phyloP scores from a whole-genome alignment of 1,140 invertebrate species.

The Mercenaria mercenaria region DNA sequence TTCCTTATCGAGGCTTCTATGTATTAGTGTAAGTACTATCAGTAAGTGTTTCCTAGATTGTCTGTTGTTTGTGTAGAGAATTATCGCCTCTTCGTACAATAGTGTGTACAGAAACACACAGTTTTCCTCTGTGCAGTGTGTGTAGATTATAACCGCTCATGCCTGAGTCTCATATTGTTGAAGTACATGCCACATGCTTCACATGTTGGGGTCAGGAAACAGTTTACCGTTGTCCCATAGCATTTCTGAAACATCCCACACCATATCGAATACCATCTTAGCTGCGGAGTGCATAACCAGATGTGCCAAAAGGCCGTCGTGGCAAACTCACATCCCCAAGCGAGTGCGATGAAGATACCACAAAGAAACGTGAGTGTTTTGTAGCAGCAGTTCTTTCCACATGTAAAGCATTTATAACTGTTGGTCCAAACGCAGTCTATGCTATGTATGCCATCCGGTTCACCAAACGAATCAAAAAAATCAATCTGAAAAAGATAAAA shows the following conservation, averaged over 20 bases:
- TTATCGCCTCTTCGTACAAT: no score
- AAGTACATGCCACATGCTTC: slow-evolving; percentile 90
- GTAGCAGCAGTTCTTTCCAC: slow-evolving; percentile 91
- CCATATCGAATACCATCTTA: slow-evolving; percentile 86
- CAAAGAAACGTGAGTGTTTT: slow-evolving; percentile 89
- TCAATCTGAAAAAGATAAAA: slow-evolving; percentile 65
- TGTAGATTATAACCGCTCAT: no score
- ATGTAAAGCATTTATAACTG: slow-evolving; percentile 89
- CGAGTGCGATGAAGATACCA: slow-evolving; percentile 88
- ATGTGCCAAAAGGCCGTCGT: neutral
- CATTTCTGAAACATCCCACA: slow-evolving; percentile 89
- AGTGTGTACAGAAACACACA: no score
- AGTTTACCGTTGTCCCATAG: slow-evolving; percentile 88
- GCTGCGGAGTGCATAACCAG: slow-evolving; percentile 77
- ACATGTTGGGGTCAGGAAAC: slow-evolving; percentile 88
- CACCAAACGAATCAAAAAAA: slow-evolving; percentile 92
- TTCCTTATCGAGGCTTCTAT: no score
- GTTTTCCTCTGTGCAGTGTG: no score
- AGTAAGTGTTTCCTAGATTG: no score
- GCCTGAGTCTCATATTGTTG: neutral
- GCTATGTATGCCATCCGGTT: slow-evolving; percentile 91
- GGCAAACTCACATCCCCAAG: slow-evolving; percentile 90
- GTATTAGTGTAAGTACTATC: no score
- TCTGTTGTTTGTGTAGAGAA: no score
- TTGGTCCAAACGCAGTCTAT: slow-evolving; percentile 92